Evolutionary conservation across 35 echinoderm and acorn worm species (phyloP).

Genomic region (Acanthaster planci): DNA sequence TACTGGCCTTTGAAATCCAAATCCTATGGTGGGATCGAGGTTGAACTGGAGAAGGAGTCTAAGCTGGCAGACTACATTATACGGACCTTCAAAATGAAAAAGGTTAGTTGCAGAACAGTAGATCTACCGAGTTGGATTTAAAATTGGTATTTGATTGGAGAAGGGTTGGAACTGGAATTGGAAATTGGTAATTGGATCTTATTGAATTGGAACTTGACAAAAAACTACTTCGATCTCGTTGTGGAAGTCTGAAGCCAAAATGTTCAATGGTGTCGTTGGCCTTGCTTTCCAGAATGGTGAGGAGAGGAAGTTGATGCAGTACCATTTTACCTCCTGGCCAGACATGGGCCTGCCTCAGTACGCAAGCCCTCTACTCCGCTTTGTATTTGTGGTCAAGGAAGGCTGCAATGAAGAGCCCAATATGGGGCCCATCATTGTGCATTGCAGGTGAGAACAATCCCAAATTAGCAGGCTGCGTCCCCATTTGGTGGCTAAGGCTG

Average conservation of each 20-base stretch:
- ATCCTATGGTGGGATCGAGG: conserved; percentile 62
- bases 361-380: conserved; percentile 51
- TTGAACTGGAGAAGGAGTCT: conserved; percentile 36
- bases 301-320: conserved; percentile 59
- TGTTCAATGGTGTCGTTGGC: neutral
- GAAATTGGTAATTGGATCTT: too few relatives aligned
- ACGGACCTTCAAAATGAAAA: conserved; percentile 58
- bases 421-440: conserved; percentile 56
- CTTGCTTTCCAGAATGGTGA: conserved; percentile 20
- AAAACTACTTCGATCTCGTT: neutral
- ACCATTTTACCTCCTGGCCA: conserved; percentile 92
- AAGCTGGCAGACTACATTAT: conserved; percentile 49
- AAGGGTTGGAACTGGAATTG: too few relatives aligned
- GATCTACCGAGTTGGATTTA: too few relatives aligned
- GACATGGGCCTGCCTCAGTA: conserved; percentile 96
- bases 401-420: neutral
- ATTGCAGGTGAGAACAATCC: conserved; percentile 71
- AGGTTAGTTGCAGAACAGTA: conserved; percentile 47
- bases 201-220: neutral
- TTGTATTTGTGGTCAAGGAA: conserved; percentile 42
- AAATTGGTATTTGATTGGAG: too few relatives aligned
- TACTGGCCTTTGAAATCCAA: conserved; percentile 77
- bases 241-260: neutral
- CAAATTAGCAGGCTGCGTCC: neutral
- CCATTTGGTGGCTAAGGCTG: neutral